Percentiles rank a stretch among this genome's conserved stretches.
These are phyloP conservation scores for Leptoteleia sp. DNA, from an alignment of 1,140 invertebrate species.

Conservation along the genomic window DNA sequence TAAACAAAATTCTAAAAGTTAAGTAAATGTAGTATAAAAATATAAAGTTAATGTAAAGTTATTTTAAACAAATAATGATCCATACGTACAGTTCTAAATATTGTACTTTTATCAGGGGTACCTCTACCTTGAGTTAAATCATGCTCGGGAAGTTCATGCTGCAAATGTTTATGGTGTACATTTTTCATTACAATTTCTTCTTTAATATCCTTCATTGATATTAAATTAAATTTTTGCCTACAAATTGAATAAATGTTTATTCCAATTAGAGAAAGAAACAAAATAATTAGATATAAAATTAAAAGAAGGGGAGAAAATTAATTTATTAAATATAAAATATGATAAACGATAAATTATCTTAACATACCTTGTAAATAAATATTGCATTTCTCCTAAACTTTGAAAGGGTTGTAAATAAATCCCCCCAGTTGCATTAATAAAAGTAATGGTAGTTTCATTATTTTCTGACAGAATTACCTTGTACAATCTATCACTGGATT, in stretches of 20 bases:
- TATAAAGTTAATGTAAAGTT: too few relatives aligned
- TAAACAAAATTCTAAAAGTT: slow-evolving; percentile 5
- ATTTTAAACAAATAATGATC: too few relatives aligned
- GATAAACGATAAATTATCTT: too few relatives aligned
- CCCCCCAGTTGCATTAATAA: slow-evolving; percentile 76
- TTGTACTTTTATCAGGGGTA: slow-evolving; percentile 68
- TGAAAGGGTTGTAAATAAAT: slow-evolving; percentile 78
- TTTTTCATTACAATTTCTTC: slow-evolving; percentile 55
- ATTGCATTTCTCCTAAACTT: slow-evolving; percentile 78
- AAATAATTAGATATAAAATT: not conserved
- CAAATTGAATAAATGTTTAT: not conserved
- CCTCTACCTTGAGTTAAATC: slow-evolving; percentile 77
- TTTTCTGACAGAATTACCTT: slow-evolving; percentile 57
- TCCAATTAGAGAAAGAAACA: too few relatives aligned
- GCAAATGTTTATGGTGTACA: slow-evolving; percentile 66
- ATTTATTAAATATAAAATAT: too few relatives aligned
- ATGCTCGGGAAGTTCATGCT: slow-evolving; percentile 74
- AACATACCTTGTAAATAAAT: slow-evolving; percentile 74
- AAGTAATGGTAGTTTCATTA: slow-evolving; percentile 67
- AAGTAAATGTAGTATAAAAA: too few relatives aligned
- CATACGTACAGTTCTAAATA: slow-evolving; percentile 74
- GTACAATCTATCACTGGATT: slow-evolving; percentile 77
- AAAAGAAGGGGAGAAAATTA: too few relatives aligned
- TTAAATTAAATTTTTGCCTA: slow-evolving; percentile 69
- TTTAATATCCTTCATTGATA: slow-evolving; percentile 59